Conservation (phyloP, 1,140 invertebrate genomes). For the Periplaneta americana region DNA sequence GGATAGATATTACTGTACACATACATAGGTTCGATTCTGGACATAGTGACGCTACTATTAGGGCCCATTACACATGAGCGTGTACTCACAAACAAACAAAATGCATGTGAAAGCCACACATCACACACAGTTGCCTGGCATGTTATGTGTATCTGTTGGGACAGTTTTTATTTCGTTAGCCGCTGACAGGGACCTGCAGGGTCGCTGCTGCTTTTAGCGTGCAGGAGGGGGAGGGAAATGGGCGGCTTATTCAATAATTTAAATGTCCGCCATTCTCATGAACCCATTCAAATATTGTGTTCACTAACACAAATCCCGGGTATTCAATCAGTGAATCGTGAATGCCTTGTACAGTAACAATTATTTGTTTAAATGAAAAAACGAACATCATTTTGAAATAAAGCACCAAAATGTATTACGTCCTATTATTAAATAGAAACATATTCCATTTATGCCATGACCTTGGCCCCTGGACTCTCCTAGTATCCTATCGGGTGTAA, state of each 20-base stretch:
- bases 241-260: not conserved
- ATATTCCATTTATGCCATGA: no score
- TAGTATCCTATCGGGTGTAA: no score
- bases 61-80: not conserved
- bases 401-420: not conserved
- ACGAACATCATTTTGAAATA: not conserved
- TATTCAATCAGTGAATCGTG: not conserved
- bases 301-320: not conserved
- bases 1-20: not conserved
- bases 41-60: not conserved
- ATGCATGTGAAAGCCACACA: not conserved
- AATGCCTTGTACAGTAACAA: not conserved
- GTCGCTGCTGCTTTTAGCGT: not conserved
- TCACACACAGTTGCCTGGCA: not conserved
- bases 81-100: not conserved
- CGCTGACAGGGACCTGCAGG: not conserved
- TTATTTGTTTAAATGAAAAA: not conserved
- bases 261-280: not conserved
- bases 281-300: not conserved
- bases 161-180: not conserved
- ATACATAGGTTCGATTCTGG: not conserved
- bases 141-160: no score
- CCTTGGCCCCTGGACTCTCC: no score
- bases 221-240: not conserved
- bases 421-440: no score